Base-by-base conservation (phyloP, 1,140 invertebrate genomes). In the Protaetia brevitarsis region DNA sequence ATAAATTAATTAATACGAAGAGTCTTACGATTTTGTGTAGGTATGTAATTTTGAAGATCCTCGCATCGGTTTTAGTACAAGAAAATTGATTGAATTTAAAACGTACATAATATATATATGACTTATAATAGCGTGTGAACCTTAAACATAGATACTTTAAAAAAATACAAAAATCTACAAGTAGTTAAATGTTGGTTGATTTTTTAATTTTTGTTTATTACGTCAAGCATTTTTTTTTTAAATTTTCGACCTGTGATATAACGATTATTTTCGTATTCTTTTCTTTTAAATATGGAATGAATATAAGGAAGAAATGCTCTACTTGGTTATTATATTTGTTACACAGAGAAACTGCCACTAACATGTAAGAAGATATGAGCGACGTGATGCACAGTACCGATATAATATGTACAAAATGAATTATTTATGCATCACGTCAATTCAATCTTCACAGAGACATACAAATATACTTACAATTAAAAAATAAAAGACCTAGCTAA, bases 161-260 rank as follows among this genome's bases (percentile, higher is more conserved):
- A 72, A 76, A 74, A 74, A 74, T 74, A 76, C 74, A 74, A 76
- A 76, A 76, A 68, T 74, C 74, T 75, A 75, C 68, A 71, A 69
- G 29, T 31, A 29, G 57, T n/a, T 59, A 31, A 21, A 34, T n/a
- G 31, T 7, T 59, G 57, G 16, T 29, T 31, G 27, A n/a, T 59
- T 29, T 58, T 51, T 19, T 51, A 51, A 59, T 11, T 29, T 29
- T 59, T 59, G 57, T 59, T 29, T 59, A n/a, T 31, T 23, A 19
- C 23, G 27, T 63, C 51, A 62, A 66, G 29, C 34, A n/a, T 26
- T 66, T 57, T 21, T 56, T 27, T 66, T 21, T 13, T 29, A 36
- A 31, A 21, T 30, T 34, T n/a, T 31, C 23, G 58, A n/a, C 41
- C 21, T n/a, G 51, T 26, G 45, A 56, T 64, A 61, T 64, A 26